Conservation (phyloP, 2,888 invertebrate genomes). For the Cephus pygmeus region DNA sequence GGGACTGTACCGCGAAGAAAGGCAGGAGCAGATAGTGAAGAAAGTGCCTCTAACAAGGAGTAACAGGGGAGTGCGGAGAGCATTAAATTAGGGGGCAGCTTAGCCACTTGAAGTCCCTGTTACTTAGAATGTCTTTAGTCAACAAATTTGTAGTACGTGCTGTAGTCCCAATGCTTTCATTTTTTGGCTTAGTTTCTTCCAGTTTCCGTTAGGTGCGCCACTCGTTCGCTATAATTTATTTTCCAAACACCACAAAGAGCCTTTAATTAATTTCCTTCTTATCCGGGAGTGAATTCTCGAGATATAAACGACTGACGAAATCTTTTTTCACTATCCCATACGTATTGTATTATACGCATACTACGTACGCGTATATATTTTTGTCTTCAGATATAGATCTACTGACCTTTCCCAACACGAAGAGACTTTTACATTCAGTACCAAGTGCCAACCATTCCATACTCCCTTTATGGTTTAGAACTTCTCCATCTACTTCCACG, state of each 20-base stretch:
- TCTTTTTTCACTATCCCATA: neutral
- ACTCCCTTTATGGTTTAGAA: neutral
- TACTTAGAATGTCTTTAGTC: conserved; percentile 25
- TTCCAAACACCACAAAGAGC: neutral
- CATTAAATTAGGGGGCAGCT: conserved; percentile 30
- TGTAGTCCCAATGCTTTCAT: conserved; percentile 10
- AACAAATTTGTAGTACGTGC: conserved; percentile 23
- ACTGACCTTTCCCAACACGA: neutral
- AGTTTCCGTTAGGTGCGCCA: neutral
- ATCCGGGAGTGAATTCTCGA: neutral
- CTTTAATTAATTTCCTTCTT: neutral
- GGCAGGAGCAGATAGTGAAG: conserved; percentile 14
- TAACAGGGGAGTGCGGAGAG: conserved; percentile 13
- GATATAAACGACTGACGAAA: neutral
- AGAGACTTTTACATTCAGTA: neutral
- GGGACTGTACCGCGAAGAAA: conserved; percentile 1
- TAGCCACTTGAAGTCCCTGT: conserved; percentile 18
- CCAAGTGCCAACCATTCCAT: neutral
- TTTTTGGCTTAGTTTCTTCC: conserved; percentile 11
- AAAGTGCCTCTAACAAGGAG: conserved; percentile 3
- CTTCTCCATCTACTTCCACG: neutral
- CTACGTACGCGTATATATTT: neutral
- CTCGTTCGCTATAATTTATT: neutral
- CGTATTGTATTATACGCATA: neutral
- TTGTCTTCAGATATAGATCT: conserved; percentile 7